These are phyloP conservation scores for Ophthalmolycus amberensis DNA, from an alignment of 2,113 vertebrate genomes.

Conservation along the genomic window DNA sequence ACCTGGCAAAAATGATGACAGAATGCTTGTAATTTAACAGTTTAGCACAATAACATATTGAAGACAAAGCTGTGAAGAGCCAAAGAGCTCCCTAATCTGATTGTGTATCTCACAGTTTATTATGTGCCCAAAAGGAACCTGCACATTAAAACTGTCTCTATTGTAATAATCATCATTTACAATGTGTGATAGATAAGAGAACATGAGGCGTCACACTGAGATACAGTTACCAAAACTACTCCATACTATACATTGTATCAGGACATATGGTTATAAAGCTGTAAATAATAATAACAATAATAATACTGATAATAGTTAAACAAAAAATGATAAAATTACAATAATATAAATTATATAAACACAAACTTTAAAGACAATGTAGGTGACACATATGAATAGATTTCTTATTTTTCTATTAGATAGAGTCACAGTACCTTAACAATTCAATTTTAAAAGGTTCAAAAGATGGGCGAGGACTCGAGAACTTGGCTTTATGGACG, in stretches of 20 bases:
- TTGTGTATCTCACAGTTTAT: not conserved
- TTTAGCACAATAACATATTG: not conserved
- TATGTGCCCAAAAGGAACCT: too few relatives aligned
- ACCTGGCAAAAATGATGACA: constrained; percentile 63
- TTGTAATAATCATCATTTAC: not conserved
- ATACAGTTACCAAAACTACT: not conserved
- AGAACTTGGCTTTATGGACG: not conserved
- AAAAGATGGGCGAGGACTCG: too few relatives aligned
- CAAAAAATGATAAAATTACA: too few relatives aligned
- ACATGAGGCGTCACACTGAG: not conserved
- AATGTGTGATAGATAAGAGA: not conserved
- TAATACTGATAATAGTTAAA: too few relatives aligned
- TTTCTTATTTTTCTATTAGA: not conserved
- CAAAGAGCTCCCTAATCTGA: not conserved
- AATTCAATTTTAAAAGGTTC: too few relatives aligned
- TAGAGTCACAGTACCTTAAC: not conserved
- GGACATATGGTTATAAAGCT: not conserved
- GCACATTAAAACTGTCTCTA: not conserved
- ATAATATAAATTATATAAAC: not conserved
- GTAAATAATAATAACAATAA: not conserved
- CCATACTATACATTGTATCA: not conserved
- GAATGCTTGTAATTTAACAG: not conserved
- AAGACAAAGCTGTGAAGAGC: not conserved
- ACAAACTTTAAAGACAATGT: not conserved
- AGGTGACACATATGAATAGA: not conserved